Evolutionary conservation across 92 coral and sea anemone genomes (phyloP).

Genomic region (Porites rus): DNA sequence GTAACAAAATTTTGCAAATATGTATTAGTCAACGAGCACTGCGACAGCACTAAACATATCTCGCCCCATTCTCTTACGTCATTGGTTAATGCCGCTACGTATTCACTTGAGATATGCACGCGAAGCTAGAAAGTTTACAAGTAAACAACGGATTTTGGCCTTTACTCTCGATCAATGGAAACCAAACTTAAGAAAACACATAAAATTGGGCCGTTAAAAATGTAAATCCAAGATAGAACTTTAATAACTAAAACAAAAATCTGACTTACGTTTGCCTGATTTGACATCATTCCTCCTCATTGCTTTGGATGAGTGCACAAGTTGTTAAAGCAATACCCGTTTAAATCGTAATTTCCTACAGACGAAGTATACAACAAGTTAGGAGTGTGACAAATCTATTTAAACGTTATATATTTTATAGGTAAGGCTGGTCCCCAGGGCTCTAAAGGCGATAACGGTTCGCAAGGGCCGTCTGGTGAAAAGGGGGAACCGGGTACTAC

Average conservation of each 20-base stretch:
- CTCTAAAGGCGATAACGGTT: slow-evolving; percentile 4
- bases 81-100: too few relatives aligned
- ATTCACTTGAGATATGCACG: too few relatives aligned
- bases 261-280: slow-evolving; percentile 9
- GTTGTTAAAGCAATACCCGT: neutral
- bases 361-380: neutral
- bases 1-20: too few relatives aligned
- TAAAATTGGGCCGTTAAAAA: neutral
- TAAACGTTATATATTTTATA: neutral
- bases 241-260: neutral
- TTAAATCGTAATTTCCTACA: neutral
- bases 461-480: slow-evolving; percentile 1
- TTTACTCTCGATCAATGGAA: too few relatives aligned
- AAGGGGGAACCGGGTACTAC: slow-evolving; percentile 40
- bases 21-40: too few relatives aligned
- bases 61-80: too few relatives aligned
- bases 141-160: too few relatives aligned
- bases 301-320: too few relatives aligned
- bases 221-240: neutral
- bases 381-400: neutral
- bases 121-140: too few relatives aligned
- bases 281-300: neutral
- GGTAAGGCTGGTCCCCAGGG: slow-evolving; percentile 25
- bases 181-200: too few relatives aligned
- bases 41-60: too few relatives aligned